Percentiles rank a stretch among this genome's conserved stretches.
Evolutionary conservation across 1,140 invertebrate genomes (phyloP).

Genomic region (Pseudomyrmex pallidus): DNA sequence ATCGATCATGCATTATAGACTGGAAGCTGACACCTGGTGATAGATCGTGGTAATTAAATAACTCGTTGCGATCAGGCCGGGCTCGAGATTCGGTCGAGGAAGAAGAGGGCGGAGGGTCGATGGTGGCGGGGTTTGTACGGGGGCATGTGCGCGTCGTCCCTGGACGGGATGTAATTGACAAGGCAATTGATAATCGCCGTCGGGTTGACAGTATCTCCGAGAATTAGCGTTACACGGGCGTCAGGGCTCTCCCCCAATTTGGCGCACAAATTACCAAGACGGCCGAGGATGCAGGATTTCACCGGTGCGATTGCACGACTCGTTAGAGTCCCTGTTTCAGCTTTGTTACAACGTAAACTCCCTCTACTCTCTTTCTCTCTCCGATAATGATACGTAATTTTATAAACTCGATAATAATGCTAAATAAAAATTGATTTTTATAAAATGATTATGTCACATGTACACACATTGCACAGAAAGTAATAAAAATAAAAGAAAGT

Average conservation of each 20-base stretch:
- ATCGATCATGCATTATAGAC: constrained; percentile 84
- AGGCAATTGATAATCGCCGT: constrained; percentile 81
- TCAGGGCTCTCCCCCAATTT: constrained; percentile 56
- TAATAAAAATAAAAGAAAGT: neutral
- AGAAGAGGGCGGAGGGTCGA: constrained; percentile 41
- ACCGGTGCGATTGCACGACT: neutral
- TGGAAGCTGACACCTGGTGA: constrained; percentile 81
- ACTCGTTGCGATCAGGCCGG: constrained; percentile 78
- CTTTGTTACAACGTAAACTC: constrained; percentile 24
- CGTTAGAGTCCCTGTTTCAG: neutral
- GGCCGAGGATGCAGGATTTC: constrained; percentile 36
- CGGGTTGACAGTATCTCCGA: constrained; percentile 74
- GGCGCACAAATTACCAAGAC: constrained; percentile 58
- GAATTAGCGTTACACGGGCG: constrained; percentile 69
- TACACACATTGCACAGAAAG: neutral
- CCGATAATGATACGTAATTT: neutral
- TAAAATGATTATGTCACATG: neutral
- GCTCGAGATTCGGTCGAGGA: constrained; percentile 67
- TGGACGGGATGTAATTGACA: constrained; percentile 81
- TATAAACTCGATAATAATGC: neutral
- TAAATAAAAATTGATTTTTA: neutral
- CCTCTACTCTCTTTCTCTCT: neutral
- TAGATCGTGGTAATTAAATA: constrained; percentile 84
- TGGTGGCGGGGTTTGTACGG: constrained; percentile 63
- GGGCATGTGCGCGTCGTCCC: constrained; percentile 76